Conservation (phyloP, 2,113 vertebrate species). For the Mobula hypostoma region DNA sequence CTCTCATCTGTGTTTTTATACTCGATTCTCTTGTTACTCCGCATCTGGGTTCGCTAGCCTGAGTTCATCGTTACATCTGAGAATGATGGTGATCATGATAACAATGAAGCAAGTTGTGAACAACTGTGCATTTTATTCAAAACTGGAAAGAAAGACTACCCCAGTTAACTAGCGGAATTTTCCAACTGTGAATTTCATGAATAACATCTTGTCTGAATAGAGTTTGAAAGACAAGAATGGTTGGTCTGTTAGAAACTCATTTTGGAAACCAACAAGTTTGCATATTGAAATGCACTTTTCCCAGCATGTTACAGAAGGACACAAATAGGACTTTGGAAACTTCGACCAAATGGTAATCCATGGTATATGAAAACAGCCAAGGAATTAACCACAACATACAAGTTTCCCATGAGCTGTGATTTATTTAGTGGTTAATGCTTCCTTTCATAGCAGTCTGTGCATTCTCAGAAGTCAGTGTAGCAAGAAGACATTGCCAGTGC, state of each 20-base stretch:
- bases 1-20: too few relatives aligned
- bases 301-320: background rate
- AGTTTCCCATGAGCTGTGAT: background rate
- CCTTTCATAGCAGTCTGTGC: background rate
- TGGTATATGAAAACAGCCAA: background rate
- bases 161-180: background rate
- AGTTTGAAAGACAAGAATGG: background rate
- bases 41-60: too few relatives aligned
- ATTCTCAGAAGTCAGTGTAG: background rate
- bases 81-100: background rate
- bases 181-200: background rate
- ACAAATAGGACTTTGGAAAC: background rate
- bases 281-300: background rate
- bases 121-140: background rate
- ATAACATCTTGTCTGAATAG: background rate
- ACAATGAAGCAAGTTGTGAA: background rate
- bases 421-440: background rate
- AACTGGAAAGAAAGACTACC: too few relatives aligned
- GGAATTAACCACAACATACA: slow-evolving; percentile 15
- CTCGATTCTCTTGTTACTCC: too few relatives aligned
- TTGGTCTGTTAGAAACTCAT: background rate
- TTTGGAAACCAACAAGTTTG: background rate
- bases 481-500: background rate
- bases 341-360: background rate
- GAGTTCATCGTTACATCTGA: too few relatives aligned